Evolutionary conservation across 2,888 invertebrate genomes (phyloP).

Genomic region (Hedychridium roseum): DNA sequence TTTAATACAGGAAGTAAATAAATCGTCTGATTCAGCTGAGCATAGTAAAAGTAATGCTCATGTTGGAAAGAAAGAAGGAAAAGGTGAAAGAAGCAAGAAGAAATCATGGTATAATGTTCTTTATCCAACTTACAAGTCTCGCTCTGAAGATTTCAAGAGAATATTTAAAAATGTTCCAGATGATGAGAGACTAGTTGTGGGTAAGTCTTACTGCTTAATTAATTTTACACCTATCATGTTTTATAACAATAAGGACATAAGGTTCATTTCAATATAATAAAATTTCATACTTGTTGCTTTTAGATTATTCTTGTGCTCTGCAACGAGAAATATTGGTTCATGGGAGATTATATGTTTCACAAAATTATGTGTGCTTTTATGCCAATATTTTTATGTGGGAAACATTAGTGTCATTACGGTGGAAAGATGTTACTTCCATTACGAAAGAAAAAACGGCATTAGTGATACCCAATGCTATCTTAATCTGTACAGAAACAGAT

Average conservation of each 20-base stretch:
- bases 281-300: slow-evolving; percentile 47
- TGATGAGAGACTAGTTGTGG: slow-evolving; percentile 91
- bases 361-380: slow-evolving; percentile 95
- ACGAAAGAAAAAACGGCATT: slow-evolving; percentile 94
- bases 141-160: slow-evolving; percentile 90
- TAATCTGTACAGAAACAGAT: slow-evolving; percentile 81
- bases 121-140: slow-evolving; percentile 92
- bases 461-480: slow-evolving; percentile 96
- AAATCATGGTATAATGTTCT: slow-evolving; percentile 88
- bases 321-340: slow-evolving; percentile 96
- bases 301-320: slow-evolving; percentile 97
- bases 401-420: slow-evolving; percentile 82
- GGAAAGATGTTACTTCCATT: slow-evolving; percentile 91
- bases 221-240: not conserved
- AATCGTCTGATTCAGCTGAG: slow-evolving; percentile 60
- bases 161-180: slow-evolving; percentile 91
- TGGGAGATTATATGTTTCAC: slow-evolving; percentile 94
- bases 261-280: slow-evolving; percentile 10
- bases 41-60: slow-evolving; percentile 43
- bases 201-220: slow-evolving; percentile 65
- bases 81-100: slow-evolving; percentile 69
- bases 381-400: slow-evolving; percentile 98
- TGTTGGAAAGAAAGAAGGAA: slow-evolving; percentile 61
- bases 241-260: no score
- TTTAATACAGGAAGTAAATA: slow-evolving; percentile 35